Evolutionary conservation across 30 jellyfish, hydroid and myxozoan species (phyloP).

Genomic region (Pseudorhiza aurosa): DNA sequence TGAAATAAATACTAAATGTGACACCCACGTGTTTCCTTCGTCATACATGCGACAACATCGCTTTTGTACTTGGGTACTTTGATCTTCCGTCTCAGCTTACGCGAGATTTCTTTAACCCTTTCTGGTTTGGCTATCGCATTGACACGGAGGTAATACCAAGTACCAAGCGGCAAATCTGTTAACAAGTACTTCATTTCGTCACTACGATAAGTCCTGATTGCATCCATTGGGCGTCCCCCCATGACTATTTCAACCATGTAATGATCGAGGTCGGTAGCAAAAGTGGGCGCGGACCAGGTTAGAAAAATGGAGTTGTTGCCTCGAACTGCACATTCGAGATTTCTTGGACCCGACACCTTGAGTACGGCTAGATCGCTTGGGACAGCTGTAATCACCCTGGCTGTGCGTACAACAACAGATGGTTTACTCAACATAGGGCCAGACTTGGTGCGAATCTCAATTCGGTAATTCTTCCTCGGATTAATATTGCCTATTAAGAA

Average conservation of each 20-base stretch:
- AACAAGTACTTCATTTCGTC: constrained; percentile 29
- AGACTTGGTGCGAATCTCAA: constrained; percentile 47
- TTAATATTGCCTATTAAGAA: constrained; percentile 13
- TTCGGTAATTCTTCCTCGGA: constrained; percentile 53
- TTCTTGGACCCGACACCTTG: constrained; percentile 51
- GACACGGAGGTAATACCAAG: constrained; percentile 67
- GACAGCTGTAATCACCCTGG: neutral
- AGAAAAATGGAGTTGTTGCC: constrained; percentile 55
- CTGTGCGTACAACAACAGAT: constrained; percentile 33
- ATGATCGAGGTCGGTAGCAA: constrained; percentile 27
- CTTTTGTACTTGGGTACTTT: constrained; percentile 42
- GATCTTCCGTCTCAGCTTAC: constrained; percentile 19
- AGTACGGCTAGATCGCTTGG: constrained; percentile 32
- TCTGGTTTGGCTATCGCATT: constrained; percentile 50
- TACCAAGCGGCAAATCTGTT: constrained; percentile 52
- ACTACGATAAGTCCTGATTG: constrained; percentile 14
- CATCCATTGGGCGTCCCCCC: constrained; percentile 42
- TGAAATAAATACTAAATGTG: neutral
- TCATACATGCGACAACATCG: constrained; percentile 66
- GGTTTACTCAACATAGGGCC: constrained; percentile 57
- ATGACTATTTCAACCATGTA: constrained; percentile 26
- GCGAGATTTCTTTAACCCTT: constrained; percentile 12
- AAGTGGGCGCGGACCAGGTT: constrained; percentile 57
- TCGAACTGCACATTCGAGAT: constrained; percentile 50
- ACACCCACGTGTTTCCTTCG: constrained; percentile 41